A percentile compares a stretch with the other conserved stretches of the same genome.
Evolutionary conservation across 2,797 vertebrate genomes (phyloP).

Genomic region (Avahi laniger): DNA sequence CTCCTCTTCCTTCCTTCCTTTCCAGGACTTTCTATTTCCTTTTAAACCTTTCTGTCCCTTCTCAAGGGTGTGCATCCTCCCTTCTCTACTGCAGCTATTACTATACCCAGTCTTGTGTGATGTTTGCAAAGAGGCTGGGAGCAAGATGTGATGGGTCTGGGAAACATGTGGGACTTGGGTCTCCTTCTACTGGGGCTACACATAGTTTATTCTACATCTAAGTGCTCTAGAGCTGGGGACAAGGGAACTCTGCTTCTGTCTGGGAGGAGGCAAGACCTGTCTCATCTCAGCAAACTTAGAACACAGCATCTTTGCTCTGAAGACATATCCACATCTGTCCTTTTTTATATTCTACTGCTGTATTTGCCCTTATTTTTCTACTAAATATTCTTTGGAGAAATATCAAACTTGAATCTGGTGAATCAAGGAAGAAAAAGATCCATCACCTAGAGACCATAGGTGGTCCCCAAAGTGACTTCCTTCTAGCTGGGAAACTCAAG

Average conservation of each 20-base stretch:
- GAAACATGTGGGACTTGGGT: fast-evolving
- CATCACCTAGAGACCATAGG: background rate
- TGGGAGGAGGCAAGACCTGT: background rate
- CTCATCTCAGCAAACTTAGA: background rate
- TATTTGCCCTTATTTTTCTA: background rate
- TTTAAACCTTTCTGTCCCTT: background rate
- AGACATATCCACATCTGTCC: background rate
- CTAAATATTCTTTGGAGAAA: background rate
- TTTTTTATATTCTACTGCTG: background rate
- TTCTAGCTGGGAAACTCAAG: background rate
- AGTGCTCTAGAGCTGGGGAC: background rate
- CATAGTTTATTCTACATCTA: background rate
- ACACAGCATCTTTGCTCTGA: background rate
- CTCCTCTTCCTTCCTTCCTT: background rate
- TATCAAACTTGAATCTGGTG: background rate
- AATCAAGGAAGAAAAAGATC: background rate
- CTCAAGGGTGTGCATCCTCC: background rate
- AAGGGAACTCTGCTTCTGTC: background rate
- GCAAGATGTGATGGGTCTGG: background rate
- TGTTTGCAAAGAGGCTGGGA: background rate
- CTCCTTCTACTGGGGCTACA: background rate
- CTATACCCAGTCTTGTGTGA: background rate
- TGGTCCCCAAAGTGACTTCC: background rate
- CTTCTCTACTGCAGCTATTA: background rate
- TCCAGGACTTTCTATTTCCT: background rate